Base-by-base conservation (phyloP, 2,888 invertebrate genomes). In the Coelopa pilipes region DNA sequence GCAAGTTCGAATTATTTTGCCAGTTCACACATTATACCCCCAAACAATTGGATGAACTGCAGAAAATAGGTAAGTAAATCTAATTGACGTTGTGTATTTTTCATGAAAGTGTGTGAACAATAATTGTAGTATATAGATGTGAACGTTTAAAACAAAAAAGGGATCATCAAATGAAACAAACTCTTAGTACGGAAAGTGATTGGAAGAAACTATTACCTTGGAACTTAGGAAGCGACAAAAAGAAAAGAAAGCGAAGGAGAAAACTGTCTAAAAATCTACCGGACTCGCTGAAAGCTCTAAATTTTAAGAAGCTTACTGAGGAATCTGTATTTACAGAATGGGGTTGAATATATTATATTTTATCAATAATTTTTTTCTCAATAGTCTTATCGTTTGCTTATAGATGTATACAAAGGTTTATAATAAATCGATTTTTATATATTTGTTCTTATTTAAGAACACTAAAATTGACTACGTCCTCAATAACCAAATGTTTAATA, bases 1-100 rank as follows among this genome's bases (percentile, higher is more conserved):
- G 87, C 73, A 84, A 82, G 77, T 87, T 85, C 68, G 83, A 84
- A 34, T 67, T 83, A 7, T 78, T 79, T n/a, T 87, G 87, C 72
- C 85, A 83, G 65, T 85, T 79, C 63, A 75, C 83, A 3, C 87
- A 87, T 69, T 87, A 81, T 63, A 83, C 74, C 45, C 73, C 77
- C 1, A 76, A 78, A 0, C 84, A 86, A 67, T 62, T 87, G 45
- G 72, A 78, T 17, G 77, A 82, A 47, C 74, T 86, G 13, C 77
- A 80, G 34, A 77, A 80, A 77, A 76, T 84, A 55, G 83, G 85
- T 84, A 76, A 53, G 53, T 15, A 1, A 11, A 15, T 3, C 4
- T 11, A n/a, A 9, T 53, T 7, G 10, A 3, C 3, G 10, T 53
- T 60, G 13, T 62, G 15, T 7, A 34, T 21, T 59, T 7, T 10